Conservation (phyloP, 2,888 invertebrate species). For the Nomada flava region DNA sequence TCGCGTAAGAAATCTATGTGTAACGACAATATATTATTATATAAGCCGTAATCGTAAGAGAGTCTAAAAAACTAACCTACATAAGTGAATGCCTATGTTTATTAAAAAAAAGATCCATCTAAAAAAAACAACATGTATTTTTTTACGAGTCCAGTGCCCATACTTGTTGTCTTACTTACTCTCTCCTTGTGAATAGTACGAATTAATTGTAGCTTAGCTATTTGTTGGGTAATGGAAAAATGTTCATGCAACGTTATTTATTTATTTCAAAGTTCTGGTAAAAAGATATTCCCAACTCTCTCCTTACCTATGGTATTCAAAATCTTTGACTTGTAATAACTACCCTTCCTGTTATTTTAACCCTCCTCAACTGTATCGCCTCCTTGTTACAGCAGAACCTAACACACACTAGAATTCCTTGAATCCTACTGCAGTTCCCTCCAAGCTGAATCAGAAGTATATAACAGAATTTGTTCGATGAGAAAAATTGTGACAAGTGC, state of each 20-base stretch:
- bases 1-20: slow-evolving; percentile 73
- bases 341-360: background rate
- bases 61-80: slow-evolving; percentile 82
- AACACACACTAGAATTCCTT: slow-evolving; percentile 14
- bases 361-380: background rate
- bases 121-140: slow-evolving; percentile 47
- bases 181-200: background rate
- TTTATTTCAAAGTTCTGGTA: background rate
- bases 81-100: slow-evolving; percentile 81
- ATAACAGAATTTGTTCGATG: slow-evolving; percentile 31
- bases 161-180: background rate
- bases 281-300: background rate
- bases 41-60: slow-evolving; percentile 79
- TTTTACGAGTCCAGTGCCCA: background rate
- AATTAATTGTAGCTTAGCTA: background rate
- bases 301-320: background rate
- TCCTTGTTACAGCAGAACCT: slow-evolving; percentile 25
- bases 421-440: slow-evolving; percentile 27
- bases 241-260: background rate
- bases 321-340: background rate
- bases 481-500: slow-evolving; percentile 77
- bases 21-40: slow-evolving; percentile 77
- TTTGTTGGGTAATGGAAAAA: background rate
- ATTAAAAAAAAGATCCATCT: slow-evolving; percentile 78
- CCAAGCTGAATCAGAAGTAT: slow-evolving; percentile 1